Conservation (phyloP, 2,888 invertebrate genomes). For the Oligia strigilis region DNA sequence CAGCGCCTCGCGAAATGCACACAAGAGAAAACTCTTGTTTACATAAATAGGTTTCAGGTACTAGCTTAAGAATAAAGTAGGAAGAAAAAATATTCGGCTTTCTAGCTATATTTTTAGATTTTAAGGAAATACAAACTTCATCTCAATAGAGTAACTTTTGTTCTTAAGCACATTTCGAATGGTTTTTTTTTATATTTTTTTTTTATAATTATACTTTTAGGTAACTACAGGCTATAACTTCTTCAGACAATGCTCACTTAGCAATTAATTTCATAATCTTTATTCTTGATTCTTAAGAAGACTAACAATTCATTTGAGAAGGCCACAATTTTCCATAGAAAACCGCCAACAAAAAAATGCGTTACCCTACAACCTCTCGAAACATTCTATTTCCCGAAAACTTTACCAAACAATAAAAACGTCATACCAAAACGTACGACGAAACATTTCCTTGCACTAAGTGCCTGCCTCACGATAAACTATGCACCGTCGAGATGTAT, state of each 20-base stretch:
- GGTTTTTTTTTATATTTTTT: no score
- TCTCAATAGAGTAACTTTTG: background rate
- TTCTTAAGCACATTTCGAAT: background rate
- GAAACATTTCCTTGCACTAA: slow-evolving; percentile 56
- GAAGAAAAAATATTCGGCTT: background rate
- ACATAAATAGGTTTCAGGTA: background rate
- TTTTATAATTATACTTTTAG: background rate
- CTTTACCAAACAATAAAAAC: slow-evolving; percentile 22
- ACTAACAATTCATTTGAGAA: background rate
- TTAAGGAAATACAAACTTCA: background rate
- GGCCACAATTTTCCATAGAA: background rate
- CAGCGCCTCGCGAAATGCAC: slow-evolving; percentile 20
- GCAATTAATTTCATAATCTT: background rate
- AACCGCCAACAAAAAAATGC: background rate
- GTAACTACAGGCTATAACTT: background rate
- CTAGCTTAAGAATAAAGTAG: background rate
- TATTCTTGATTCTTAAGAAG: background rate
- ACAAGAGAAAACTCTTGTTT: slow-evolving; percentile 16
- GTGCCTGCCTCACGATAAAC: slow-evolving; percentile 67
- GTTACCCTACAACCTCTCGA: background rate
- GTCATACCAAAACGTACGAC: slow-evolving; percentile 32
- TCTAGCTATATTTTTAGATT: background rate
- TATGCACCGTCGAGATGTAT: slow-evolving; percentile 76
- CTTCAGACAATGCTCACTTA: background rate
- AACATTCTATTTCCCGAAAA: background rate